phyloP scores from a whole-genome alignment of 2,797 vertebrate species.

The Toxotes lorentzi region DNA sequence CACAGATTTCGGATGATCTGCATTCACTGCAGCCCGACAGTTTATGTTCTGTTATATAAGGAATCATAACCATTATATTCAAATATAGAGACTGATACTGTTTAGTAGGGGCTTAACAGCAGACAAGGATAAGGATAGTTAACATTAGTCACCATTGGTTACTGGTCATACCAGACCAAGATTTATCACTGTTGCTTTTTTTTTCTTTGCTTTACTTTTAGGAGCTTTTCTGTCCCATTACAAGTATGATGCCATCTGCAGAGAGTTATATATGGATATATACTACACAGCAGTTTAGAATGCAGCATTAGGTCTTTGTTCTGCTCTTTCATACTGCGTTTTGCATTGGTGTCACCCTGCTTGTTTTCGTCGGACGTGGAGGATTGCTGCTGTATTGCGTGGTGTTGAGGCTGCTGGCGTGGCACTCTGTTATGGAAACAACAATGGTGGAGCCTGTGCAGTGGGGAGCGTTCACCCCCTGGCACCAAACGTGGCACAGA shows the following conservation, averaged over 20 bases:
- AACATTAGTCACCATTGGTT: neutral
- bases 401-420: constrained; percentile 59
- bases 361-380: constrained; percentile 36
- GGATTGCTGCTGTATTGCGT: constrained; percentile 34
- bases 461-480: constrained; percentile 70
- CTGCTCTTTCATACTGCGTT: neutral
- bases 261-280: neutral
- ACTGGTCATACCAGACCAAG: neutral
- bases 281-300: neutral
- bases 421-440: constrained; percentile 74
- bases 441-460: constrained; percentile 79
- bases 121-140: neutral
- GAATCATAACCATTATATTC: neutral
- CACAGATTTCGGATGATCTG: neutral
- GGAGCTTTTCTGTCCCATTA: neutral
- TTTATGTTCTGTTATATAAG: neutral
- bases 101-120: neutral
- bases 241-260: neutral
- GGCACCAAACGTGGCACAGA: constrained; percentile 72
- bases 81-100: neutral
- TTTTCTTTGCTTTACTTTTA: neutral
- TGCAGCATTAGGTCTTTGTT: neutral
- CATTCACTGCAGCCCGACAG: neutral
- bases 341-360: neutral
- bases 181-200: neutral